Percentiles rank a stretch among this genome's conserved stretches.
phyloP scores from a whole-genome alignment of 2,888 invertebrate genomes.

The Bugula neritina region DNA sequence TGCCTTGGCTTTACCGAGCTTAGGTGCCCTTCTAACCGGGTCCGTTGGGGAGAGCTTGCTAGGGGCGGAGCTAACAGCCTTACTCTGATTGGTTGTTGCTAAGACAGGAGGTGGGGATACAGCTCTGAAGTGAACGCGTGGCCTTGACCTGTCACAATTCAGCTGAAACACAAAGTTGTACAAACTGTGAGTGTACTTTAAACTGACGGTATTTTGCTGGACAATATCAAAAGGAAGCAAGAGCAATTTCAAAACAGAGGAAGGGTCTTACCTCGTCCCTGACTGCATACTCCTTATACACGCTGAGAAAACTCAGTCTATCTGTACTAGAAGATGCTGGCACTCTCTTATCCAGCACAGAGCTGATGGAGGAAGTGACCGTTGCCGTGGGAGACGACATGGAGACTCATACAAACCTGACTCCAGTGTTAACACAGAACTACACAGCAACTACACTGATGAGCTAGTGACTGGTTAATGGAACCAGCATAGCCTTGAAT shows the following conservation, averaged over 20 bases:
- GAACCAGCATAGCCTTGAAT: no score
- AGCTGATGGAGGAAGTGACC: neutral
- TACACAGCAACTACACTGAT: no score
- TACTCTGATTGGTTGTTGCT: neutral
- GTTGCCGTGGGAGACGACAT: neutral
- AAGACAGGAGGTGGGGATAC: neutral
- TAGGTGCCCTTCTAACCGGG: neutral
- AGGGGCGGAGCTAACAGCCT: neutral
- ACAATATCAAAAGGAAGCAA: neutral
- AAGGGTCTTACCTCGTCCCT: neutral
- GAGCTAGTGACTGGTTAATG: no score
- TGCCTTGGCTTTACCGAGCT: neutral
- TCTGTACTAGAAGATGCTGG: neutral
- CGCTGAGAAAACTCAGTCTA: conserved; percentile 7
- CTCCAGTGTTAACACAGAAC: no score
- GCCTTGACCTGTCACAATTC: neutral
- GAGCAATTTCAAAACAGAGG: no score
- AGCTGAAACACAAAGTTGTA: neutral
- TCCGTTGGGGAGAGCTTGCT: neutral
- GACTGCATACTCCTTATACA: neutral
- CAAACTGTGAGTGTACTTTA: neutral
- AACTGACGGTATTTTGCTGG: neutral
- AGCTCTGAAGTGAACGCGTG: neutral
- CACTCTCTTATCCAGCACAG: neutral
- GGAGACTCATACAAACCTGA: no score